Evolutionary conservation across 2,797 vertebrate species (phyloP).

Genomic region (Rhinoraja longicauda): DNA sequence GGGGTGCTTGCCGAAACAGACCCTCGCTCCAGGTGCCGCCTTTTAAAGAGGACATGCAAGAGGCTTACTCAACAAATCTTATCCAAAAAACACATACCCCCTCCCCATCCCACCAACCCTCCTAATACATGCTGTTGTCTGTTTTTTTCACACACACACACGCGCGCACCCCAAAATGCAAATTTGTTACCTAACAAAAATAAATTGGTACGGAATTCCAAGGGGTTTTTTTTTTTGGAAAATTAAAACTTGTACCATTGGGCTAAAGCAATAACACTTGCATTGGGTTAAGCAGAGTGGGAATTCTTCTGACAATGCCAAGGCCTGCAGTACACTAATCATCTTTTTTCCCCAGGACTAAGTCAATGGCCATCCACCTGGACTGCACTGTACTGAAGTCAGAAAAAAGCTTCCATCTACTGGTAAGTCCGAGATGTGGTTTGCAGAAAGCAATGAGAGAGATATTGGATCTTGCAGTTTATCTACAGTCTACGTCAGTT

Average conservation of each 20-base stretch:
- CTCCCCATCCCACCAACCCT: not conserved
- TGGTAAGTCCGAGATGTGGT: not conserved
- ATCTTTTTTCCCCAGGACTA: conserved; percentile 10
- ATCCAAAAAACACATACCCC: not conserved
- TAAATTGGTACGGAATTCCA: not conserved
- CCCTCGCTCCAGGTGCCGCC: not conserved
- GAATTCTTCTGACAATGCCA: not conserved
- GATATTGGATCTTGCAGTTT: conserved; percentile 2
- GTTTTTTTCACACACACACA: no score
- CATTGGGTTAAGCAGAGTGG: not conserved
- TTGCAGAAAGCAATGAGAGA: conserved; percentile 22
- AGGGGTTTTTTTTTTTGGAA: not conserved
- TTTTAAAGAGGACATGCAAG: not conserved
- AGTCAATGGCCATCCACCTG: not conserved
- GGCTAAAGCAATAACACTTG: not conserved
- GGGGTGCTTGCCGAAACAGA: not conserved
- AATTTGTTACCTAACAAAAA: not conserved
- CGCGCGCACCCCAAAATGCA: not conserved
- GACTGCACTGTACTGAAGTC: not conserved
- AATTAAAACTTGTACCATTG: conserved; percentile 26
- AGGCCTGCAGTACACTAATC: not conserved
- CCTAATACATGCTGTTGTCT: no score
- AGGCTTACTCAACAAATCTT: not conserved
- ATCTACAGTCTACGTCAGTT: conserved; percentile 28
- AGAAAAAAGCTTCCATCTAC: not conserved